phyloP scores from a whole-genome alignment of 2,113 vertebrate species.

The Heterochromis multidens region DNA sequence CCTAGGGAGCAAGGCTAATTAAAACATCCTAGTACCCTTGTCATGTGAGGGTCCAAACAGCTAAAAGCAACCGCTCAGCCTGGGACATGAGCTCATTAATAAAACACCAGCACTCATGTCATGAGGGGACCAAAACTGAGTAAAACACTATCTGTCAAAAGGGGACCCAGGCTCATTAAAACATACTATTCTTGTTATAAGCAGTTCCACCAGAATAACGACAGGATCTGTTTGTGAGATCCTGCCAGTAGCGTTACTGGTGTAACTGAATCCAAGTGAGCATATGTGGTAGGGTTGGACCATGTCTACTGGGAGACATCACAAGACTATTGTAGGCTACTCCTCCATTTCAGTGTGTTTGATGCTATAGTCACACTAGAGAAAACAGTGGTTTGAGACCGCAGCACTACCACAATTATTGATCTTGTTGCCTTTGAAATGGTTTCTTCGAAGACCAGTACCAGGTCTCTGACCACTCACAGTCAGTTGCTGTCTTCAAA shows the following conservation, averaged over 20 bases:
- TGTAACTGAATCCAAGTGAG: background rate
- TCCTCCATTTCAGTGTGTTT: background rate
- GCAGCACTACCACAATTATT: background rate
- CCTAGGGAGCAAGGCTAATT: conserved; percentile 38
- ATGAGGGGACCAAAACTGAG: background rate
- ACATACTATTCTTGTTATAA: conserved; percentile 13
- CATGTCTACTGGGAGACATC: background rate
- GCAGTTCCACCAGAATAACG: background rate
- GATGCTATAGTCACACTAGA: background rate
- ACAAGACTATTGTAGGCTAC: background rate
- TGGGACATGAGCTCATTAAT: conserved; percentile 44
- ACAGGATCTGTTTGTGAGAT: background rate
- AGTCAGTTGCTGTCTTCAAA: background rate
- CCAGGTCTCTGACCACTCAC: background rate
- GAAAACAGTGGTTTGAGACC: background rate
- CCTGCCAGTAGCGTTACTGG: background rate
- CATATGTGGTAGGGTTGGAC: background rate
- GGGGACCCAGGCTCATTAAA: conserved; percentile 36
- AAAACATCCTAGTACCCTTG: conserved; percentile 28
- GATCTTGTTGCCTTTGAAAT: background rate
- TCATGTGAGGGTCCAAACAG: conserved; percentile 16
- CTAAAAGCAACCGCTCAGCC: background rate
- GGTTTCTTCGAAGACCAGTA: background rate
- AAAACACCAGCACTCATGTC: background rate
- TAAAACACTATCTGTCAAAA: conserved; percentile 23